Conservation (phyloP, 92 coral and sea anemone genomes). For the Zoanthus sociatus region DNA sequence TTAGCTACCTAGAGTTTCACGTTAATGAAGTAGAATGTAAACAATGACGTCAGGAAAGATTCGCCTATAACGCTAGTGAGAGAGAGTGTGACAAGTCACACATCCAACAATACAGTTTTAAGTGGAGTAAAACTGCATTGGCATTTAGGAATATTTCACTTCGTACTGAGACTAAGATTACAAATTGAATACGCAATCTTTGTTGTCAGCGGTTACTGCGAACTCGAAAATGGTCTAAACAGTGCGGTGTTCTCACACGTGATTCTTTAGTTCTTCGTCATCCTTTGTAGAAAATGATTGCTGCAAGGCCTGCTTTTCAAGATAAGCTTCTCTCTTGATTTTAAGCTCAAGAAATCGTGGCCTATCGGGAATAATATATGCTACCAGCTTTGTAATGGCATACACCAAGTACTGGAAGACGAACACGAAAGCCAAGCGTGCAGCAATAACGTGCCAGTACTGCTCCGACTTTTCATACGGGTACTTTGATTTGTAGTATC, state of each 20-base stretch:
- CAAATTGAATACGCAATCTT: too few relatives aligned
- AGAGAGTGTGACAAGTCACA: too few relatives aligned
- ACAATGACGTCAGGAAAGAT: too few relatives aligned
- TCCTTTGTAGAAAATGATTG: slow-evolving; percentile 28
- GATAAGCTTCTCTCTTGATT: slow-evolving; percentile 87
- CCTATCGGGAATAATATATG: slow-evolving; percentile 91
- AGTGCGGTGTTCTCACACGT: not conserved
- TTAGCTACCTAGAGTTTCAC: too few relatives aligned
- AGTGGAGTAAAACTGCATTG: too few relatives aligned
- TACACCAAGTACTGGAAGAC: slow-evolving; percentile 95
- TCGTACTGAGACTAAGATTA: too few relatives aligned
- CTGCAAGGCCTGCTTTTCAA: slow-evolving; percentile 84
- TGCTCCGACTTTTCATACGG: slow-evolving; percentile 86
- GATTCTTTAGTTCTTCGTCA: not conserved
- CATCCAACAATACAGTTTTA: too few relatives aligned
- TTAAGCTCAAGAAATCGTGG: slow-evolving; percentile 85
- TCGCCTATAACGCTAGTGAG: too few relatives aligned
- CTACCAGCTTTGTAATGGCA: slow-evolving; percentile 85
- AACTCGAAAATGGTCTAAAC: too few relatives aligned
- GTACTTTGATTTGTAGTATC: slow-evolving; percentile 64
- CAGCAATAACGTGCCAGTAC: slow-evolving; percentile 97
- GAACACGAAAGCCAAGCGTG: slow-evolving; percentile 90
- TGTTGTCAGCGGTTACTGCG: too few relatives aligned
- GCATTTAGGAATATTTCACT: too few relatives aligned
- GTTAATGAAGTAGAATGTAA: too few relatives aligned